phyloP scores from a whole-genome alignment of 2,113 vertebrate genomes.

The Shinisaurus crocodilurus region DNA sequence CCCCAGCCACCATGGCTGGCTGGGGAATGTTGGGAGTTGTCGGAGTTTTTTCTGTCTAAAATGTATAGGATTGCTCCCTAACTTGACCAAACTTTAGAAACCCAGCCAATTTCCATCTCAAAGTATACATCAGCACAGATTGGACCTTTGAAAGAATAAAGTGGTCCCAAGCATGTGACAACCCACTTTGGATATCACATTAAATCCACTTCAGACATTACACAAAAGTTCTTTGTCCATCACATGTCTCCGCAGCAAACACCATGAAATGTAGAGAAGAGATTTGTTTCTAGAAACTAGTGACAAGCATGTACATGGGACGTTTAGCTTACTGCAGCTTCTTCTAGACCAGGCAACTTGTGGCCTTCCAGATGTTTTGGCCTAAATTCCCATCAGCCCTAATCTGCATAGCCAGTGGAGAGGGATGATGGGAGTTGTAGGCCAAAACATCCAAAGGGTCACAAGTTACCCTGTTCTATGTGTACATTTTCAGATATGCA shows the following conservation, averaged over 20 bases:
- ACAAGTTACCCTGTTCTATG: background rate
- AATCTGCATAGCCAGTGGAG: no score
- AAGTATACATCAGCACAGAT: background rate
- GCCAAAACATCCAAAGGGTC: no score
- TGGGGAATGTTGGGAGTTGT: no score
- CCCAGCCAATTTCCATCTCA: background rate
- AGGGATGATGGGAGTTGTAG: no score
- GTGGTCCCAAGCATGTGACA: no score
- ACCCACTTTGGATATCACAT: background rate
- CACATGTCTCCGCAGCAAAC: background rate
- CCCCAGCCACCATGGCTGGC: no score
- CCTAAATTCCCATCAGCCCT: no score
- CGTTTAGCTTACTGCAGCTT: background rate
- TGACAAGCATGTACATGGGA: background rate
- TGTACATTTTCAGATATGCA: background rate
- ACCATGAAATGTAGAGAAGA: background rate
- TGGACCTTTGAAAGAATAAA: no score
- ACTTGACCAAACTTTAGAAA: background rate
- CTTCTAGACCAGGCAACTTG: background rate
- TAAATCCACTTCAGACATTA: background rate
- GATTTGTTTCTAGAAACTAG: background rate
- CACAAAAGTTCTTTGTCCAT: background rate
- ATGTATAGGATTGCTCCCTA: no score
- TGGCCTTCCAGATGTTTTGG: no score
- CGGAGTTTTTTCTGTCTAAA: no score